phyloP scores from a whole-genome alignment of 2,888 invertebrate species.

The Rotaria socialis region DNA sequence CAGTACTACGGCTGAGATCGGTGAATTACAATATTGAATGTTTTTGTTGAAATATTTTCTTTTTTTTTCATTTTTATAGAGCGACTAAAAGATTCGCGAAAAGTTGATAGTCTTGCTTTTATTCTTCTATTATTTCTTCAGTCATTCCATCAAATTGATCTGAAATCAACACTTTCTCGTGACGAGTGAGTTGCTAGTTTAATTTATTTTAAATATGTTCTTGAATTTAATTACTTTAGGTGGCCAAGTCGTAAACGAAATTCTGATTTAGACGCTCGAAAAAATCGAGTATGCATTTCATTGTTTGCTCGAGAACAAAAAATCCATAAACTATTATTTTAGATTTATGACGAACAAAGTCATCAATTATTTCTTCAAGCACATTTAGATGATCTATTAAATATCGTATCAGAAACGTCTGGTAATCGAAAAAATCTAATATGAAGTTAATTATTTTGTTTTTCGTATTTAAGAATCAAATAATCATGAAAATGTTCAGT shows the following conservation, averaged over 20 bases:
- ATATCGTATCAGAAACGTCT: neutral
- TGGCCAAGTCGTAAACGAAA: constrained; percentile 36
- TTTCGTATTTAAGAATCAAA: constrained; percentile 40
- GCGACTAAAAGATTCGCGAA: constrained; percentile 18
- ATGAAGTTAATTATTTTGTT: neutral
- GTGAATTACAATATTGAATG: neutral
- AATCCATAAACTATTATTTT: neutral
- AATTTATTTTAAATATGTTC: neutral
- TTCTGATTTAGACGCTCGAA: constrained; percentile 23
- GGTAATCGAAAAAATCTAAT: neutral
- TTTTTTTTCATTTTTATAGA: neutral
- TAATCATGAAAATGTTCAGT: constrained; percentile 41
- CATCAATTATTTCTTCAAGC: constrained; percentile 26
- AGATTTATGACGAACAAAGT: constrained; percentile 30
- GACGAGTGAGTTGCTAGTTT: neutral
- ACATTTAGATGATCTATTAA: constrained; percentile 35
- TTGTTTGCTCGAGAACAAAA: too few species aligned
- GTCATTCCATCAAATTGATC: constrained; percentile 47
- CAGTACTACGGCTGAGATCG: neutral
- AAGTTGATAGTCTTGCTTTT: constrained; percentile 55
- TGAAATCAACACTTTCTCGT: constrained; percentile 17
- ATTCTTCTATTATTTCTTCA: constrained; percentile 59
- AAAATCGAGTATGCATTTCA: constrained; percentile 14
- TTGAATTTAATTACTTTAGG: neutral
- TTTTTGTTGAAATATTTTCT: neutral